These are phyloP conservation scores for Drosophila ambigua DNA, from an alignment of 1,140 invertebrate species.

Conservation along the genomic window DNA sequence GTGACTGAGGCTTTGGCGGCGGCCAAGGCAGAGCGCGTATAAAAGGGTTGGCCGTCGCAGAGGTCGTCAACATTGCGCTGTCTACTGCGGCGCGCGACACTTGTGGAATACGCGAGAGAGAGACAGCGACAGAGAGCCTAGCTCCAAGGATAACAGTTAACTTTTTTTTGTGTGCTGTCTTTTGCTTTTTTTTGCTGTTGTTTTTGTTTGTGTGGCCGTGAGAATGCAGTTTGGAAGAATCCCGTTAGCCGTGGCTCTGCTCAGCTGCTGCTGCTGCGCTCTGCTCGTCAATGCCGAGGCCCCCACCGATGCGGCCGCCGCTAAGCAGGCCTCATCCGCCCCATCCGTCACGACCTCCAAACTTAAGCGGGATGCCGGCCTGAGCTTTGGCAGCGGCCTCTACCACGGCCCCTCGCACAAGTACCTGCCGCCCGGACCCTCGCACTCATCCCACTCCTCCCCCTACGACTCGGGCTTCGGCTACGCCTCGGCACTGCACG, in stretches of 20 bases:
- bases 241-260: slow-evolving; percentile 20
- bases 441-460: background rate
- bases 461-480: slow-evolving; percentile 10
- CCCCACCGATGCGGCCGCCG: background rate
- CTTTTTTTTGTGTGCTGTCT: background rate
- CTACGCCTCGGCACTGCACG: slow-evolving; percentile 33
- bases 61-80: slow-evolving; percentile 67
- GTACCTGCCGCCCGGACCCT: slow-evolving; percentile 53
- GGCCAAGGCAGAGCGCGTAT: slow-evolving; percentile 38
- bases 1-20: slow-evolving; percentile 2
- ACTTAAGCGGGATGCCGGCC: slow-evolving; percentile 17
- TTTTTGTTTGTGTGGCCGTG: background rate
- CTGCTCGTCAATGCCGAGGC: background rate
- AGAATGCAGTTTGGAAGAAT: slow-evolving; percentile 27
- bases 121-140: background rate
- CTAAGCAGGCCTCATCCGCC: too few relatives aligned
- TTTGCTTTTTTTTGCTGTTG: slow-evolving; percentile 25
- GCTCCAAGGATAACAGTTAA: slow-evolving; percentile 32
- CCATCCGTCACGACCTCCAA: slow-evolving; percentile 6
- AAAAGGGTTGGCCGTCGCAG: slow-evolving; percentile 71
- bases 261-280: slow-evolving; percentile 8
- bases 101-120: slow-evolving; percentile 19
- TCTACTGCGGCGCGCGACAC: slow-evolving; percentile 49
- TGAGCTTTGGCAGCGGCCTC: slow-evolving; percentile 17
- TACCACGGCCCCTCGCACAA: slow-evolving; percentile 74